Evolutionary conservation across 2,113 vertebrate species (phyloP), one percentile per base, ranked within the genome.

Genomic region (Cervus canadensis): DNA sequence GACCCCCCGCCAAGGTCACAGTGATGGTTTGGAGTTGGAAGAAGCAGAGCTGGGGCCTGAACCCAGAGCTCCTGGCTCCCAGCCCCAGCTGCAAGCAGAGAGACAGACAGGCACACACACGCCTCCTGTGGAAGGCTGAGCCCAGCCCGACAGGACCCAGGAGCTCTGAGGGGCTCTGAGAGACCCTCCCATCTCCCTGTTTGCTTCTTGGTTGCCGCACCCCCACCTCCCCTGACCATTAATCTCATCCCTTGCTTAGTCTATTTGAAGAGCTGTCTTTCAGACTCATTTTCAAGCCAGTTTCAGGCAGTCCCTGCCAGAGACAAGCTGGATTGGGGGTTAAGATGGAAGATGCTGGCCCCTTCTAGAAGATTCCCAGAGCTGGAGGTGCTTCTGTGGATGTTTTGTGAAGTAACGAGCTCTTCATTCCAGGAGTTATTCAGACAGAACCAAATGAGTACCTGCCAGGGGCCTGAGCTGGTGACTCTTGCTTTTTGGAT

Each of bases 341-440:
- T 56, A 60, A 92, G 10, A 26, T 71, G 43, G 52, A 64, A 76
- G 82, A 7, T 78, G 12, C 36, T 40, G 45, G 67, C 71, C 36
- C 82, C 62, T 78, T 96, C 95, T 81, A 94, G 97, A 96, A 96
- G 88, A 81, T 89, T 92, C 60, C 33, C n/a, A 28, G 76, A 76
- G 54, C 36, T 10, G 25, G 87, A 82, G 50, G 52, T 33, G 12
- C n/a, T 54, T 62, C 74, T 12, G 19, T n/a, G 48, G 78, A 12
- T 76, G 59, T 54, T 85, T 30, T 78, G 92, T 36, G 45, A 92
- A 28, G 28, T 19, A 52, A 52, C 45, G 94, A 95, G 90, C 40
- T 64, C 25, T 59, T 71, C 40, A 3, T 13, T 81, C 54, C 43
- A 4, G 36, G 85, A 81, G 76, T 67, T 59, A 13, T 52, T 82